These are phyloP conservation scores for Camponotus fellah DNA, from an alignment of 2,888 invertebrate genomes.

Conservation along the genomic window DNA sequence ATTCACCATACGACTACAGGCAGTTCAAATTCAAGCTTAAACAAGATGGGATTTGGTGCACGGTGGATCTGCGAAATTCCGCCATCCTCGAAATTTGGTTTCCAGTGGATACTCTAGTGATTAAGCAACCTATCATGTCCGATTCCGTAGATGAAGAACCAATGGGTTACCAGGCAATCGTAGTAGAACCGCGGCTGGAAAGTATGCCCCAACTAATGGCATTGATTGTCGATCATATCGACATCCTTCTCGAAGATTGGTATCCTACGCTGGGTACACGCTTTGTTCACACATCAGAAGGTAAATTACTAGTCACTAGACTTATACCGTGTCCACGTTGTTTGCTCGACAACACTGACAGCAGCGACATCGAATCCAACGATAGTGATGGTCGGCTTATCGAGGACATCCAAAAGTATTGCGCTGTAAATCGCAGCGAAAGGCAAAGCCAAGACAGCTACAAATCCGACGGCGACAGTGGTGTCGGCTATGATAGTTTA, in stretches of 20 bases:
- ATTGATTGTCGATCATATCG: conserved; percentile 97
- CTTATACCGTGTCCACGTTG: conserved; percentile 97
- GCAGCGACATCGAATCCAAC: conserved; percentile 78
- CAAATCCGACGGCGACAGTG: conserved; percentile 95
- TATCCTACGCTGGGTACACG: conserved; percentile 98
- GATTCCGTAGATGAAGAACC: conserved; percentile 86
- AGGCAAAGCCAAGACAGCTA: conserved; percentile 90
- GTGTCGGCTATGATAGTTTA: conserved; percentile 92
- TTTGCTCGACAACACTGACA: conserved; percentile 86
- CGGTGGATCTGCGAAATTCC: conserved; percentile 92
- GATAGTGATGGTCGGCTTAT: conserved; percentile 75
- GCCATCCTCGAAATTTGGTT: conserved; percentile 95
- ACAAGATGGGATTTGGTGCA: conserved; percentile 95
- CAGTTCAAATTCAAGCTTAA: conserved; percentile 90
- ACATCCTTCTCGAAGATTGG: conserved; percentile 99
- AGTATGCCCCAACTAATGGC: conserved; percentile 94
- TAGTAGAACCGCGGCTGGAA: conserved; percentile 93
- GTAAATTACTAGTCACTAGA: conserved; percentile 97
- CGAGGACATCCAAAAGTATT: conserved; percentile 81
- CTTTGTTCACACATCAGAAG: conserved; percentile 99
- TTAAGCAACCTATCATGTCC: conserved; percentile 86
- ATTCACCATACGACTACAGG: conserved; percentile 87
- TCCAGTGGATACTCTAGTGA: conserved; percentile 90
- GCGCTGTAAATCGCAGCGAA: conserved; percentile 78
- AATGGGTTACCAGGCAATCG: conserved; percentile 89